Base-by-base conservation (phyloP, 2,113 vertebrate genomes). In the Porphyrio hochstetteri region DNA sequence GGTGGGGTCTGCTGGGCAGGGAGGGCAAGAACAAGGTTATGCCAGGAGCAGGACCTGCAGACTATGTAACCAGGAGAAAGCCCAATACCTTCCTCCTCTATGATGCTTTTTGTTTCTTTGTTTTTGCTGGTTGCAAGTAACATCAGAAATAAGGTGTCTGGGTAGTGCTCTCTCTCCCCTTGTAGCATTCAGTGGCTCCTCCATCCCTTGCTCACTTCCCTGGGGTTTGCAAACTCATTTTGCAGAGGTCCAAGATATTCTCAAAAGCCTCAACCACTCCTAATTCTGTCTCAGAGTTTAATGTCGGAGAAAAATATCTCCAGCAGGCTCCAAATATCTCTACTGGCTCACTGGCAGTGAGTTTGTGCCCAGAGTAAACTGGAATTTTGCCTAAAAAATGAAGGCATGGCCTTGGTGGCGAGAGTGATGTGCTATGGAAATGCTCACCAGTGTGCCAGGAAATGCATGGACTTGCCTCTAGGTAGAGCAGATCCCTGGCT, bases 301-400 rank as follows among this genome's bases (percentile, higher is more conserved):
- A 68, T 67, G 36, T 12, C 7, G 5, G 56, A 70, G 46, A 72
- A 60, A 46, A 67, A 9, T 2, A 44, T 24, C n/a, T 72, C 31
- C 53, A 80, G 3, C 1, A 5, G n/a, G 17, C 24, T 80, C 27
- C 16, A 2, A 0, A 1, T 59, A 12, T 18, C 31, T 63, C 27
- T 31, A 16, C 9, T 15, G 59, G 6, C 33, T 59, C 12, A 7
- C 24, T 55, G 63, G 31, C 46, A 38, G 33, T 2, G 3, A 86
- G 16, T 15, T 36, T 27, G 7, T 25, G 27, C 17, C 16, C 40
- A 36, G 28, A 52, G 52, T 11, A 11, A 96, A 33, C 8, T 4
- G 35, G 46, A 29, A 61, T 29, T 78, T 70, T 75, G 33, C n/a
- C 68, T 28, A 21, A 67, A 60, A 55, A 71, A 18, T 2, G 2